Conservation (phyloP, 2,113 vertebrate species). For the Elephantulus edwardii region DNA sequence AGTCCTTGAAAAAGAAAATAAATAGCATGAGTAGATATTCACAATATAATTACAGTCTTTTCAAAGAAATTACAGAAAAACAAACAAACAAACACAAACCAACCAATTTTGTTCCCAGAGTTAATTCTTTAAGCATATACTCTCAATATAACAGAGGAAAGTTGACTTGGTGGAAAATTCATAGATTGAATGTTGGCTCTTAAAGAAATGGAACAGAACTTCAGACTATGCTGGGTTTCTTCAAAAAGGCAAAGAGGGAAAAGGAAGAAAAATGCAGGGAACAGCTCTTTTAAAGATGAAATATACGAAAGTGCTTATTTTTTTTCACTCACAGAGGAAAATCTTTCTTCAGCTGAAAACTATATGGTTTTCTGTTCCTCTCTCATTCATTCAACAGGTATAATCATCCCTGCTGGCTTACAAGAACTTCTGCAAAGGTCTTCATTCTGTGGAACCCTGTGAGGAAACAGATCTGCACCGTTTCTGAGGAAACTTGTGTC, state of each 20-base stretch:
- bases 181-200: too few relatives aligned
- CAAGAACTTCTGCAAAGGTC: background rate
- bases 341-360: background rate
- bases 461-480: background rate
- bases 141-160: background rate
- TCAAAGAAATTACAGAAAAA: background rate
- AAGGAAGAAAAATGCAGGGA: background rate
- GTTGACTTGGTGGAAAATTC: too few relatives aligned
- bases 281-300: background rate
- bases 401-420: background rate
- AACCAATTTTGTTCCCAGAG: background rate
- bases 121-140: background rate
- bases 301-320: background rate
- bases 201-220: background rate
- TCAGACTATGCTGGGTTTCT: background rate
- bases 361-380: too few relatives aligned
- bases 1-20: background rate
- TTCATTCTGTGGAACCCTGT: background rate
- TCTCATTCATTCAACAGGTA: rapidly evolving
- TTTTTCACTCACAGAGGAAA: background rate
- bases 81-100: background rate
- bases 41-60: background rate
- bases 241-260: background rate
- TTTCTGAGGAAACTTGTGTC: background rate
- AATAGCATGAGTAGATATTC: background rate